Base-by-base conservation (phyloP, 2,888 invertebrate genomes). In the Eutolmus rufibarbis region DNA sequence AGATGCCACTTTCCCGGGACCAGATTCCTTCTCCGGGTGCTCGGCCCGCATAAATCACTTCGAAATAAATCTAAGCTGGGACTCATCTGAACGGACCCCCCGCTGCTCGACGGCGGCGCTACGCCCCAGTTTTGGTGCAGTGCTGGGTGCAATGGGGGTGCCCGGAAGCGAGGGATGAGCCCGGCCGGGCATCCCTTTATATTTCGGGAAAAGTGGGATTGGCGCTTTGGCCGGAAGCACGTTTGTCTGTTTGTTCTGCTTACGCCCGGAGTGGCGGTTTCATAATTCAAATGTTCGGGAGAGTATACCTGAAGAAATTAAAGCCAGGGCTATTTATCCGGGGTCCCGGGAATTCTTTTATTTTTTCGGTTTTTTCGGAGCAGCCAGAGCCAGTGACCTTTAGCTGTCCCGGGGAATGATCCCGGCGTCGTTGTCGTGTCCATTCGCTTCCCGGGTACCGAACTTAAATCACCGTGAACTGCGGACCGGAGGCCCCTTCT, bases 21-120 rank as follows among this genome's bases (percentile, higher is more conserved):
- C 37, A 16, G 37, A 66, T 66, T 40, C 66, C 56, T 51, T 82
- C 57, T 57, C 46, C 46, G 79, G 34, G 40, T 40, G 37, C 19
- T 34, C 57, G 43, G 43, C 31, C 57, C 85, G 74, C 46, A 85
- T 85, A 85, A 85, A 85, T 85, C 85, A 85, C 74, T 74, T 16
- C 66, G 85, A 74, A 85, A 85, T 85, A 85, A 74, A 85, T 85
- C 74, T 46, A 43, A 74, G 46, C 74, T 19, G 74, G 46, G 28
- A 85, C n/a, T 85, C 74, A 74, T 74, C 74, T 46, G 23, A 66
- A 19, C 12, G 23, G 28, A 28, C 3, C 2, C 23, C 66, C 23
- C n/a, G n/a, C n/a, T 19, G 51, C 7, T 51, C n/a, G 16, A 46
- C 16, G 19, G 19, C 19, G 66, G 28, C 9, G 12, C 66, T 28